These are phyloP conservation scores for Pterocles burchelli DNA, from an alignment of 2,113 vertebrate species.

Conservation along the genomic window DNA sequence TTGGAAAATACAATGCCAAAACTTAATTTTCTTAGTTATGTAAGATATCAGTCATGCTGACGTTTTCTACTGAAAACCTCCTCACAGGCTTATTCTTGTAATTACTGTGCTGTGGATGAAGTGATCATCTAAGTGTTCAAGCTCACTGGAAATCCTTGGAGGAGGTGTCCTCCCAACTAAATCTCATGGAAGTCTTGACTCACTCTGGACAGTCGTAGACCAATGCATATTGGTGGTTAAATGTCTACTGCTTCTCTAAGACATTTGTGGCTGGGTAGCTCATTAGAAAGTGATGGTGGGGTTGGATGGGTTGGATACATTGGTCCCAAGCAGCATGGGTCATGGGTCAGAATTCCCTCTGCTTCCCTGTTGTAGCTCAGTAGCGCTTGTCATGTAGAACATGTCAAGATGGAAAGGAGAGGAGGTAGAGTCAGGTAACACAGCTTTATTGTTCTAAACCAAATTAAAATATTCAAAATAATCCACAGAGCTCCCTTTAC, in stretches of 20 bases:
- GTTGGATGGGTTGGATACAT: not conserved
- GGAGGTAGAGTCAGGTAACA: not conserved
- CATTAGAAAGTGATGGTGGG: not conserved
- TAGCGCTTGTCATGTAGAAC: fast-evolving
- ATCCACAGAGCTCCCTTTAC: not conserved
- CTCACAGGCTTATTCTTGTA: not conserved
- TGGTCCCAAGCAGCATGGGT: not conserved
- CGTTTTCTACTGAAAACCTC: not conserved
- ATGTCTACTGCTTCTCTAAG: not conserved
- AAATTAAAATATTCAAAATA: not conserved
- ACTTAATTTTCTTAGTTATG: not conserved
- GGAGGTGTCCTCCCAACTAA: not conserved
- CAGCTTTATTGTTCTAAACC: not conserved
- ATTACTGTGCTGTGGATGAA: not conserved
- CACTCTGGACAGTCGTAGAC: fast-evolving
- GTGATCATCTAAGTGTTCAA: not conserved
- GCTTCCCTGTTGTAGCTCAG: not conserved
- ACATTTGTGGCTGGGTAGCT: not conserved
- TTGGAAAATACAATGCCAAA: not conserved
- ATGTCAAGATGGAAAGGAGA: not conserved
- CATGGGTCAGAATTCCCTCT: not conserved
- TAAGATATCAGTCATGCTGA: not conserved
- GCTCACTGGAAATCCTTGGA: not conserved
- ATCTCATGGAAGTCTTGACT: not conserved
- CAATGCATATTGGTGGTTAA: not conserved